Evolutionary conservation across 1,140 invertebrate species (phyloP).

Genomic region (Macrosteles quadrilineatus): DNA sequence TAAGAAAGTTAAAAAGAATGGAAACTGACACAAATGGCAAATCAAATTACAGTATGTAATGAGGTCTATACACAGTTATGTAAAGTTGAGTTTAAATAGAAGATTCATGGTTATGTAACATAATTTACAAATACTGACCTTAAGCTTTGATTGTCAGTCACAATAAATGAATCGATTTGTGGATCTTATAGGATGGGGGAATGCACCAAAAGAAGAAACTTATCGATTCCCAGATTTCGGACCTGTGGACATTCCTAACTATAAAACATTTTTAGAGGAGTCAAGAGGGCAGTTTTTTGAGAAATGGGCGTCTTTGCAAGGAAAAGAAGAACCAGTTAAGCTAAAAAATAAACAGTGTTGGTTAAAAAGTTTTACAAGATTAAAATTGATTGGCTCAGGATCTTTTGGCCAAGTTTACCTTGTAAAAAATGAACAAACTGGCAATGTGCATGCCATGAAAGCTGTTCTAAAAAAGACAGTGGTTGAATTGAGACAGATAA

Average conservation of each 20-base stretch:
- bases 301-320: neutral
- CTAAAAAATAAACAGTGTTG: neutral
- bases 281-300: neutral
- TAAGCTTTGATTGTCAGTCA: no score
- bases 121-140: no score
- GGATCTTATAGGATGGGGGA: no score
- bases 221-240: neutral
- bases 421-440: neutral
- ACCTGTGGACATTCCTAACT: neutral
- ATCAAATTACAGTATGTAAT: no score
- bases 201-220: no score
- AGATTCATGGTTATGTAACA: no score
- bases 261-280: neutral
- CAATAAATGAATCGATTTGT: no score
- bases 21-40: no score
- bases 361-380: neutral
- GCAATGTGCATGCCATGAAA: constrained; percentile 41
- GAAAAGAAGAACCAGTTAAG: neutral
- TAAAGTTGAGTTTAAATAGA: no score
- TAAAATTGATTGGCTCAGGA: neutral
- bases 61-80: no score
- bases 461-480: neutral
- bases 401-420: constrained; percentile 3
- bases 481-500: neutral
- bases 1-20: no score